These are phyloP conservation scores for Pelagia noctiluca DNA, from an alignment of 30 jellyfish, hydroid and myxozoan species.

Conservation along the genomic window DNA sequence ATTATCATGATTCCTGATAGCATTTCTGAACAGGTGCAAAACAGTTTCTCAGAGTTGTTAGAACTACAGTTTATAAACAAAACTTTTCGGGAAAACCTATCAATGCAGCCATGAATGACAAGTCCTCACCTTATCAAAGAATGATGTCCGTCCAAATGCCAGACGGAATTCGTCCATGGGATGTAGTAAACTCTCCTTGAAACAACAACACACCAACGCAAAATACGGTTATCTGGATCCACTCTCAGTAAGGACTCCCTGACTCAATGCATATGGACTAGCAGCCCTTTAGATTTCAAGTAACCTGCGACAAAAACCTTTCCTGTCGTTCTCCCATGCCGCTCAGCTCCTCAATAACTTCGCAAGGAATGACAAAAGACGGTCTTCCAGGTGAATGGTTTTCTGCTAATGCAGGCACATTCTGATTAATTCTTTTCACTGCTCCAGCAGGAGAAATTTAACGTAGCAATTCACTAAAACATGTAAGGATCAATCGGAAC, in stretches of 20 bases:
- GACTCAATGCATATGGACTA: conserved; percentile 6
- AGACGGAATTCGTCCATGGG: conserved; percentile 19
- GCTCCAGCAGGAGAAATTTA: neutral
- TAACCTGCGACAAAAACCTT: neutral
- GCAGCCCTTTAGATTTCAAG: conserved; percentile 2
- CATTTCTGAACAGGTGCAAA: neutral
- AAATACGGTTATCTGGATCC: neutral
- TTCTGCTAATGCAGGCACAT: conserved; percentile 2
- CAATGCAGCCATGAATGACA: conserved; percentile 59
- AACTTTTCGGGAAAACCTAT: conserved; percentile 24
- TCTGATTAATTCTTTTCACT: neutral
- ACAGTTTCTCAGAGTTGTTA: conserved; percentile 19
- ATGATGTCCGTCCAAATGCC: conserved; percentile 22
- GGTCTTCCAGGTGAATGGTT: conserved; percentile 28
- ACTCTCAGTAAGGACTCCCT: conserved; percentile 2
- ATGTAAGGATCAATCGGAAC: neutral
- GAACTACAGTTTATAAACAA: conserved; percentile 19
- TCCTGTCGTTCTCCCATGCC: conserved; percentile 22
- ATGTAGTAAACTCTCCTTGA: neutral
- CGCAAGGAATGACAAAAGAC: neutral
- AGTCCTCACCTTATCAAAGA: conserved; percentile 2
- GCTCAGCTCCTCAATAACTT: conserved; percentile 6
- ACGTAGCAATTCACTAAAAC: neutral
- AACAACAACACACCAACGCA: neutral
- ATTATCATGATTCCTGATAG: neutral